Evolutionary conservation across 2,888 invertebrate species (phyloP), one percentile per base, ranked within the genome.

Genomic region (Apamea anceps): DNA sequence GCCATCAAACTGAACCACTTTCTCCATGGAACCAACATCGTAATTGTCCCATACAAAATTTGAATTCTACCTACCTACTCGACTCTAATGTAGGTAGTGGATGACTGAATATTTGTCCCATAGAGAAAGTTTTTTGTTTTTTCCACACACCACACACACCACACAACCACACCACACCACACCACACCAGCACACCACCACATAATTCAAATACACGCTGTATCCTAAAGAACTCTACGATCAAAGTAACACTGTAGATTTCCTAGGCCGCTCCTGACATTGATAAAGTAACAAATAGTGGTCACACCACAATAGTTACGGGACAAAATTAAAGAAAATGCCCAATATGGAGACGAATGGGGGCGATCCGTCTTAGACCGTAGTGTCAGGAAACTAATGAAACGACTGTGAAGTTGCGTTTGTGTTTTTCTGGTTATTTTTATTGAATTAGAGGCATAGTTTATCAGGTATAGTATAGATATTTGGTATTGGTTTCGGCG

Each of bases 251-350:
- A 37, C 60, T 77, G 45, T 77, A 63, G 65, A 73, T 87, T 85
- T 80, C 67, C 65, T 75, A 79, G 73, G 86, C 79, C 79, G 57
- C 54, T 13, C 18, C 25, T 84, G 87, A 86, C 88, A 60, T 84
- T 87, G 88, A 88, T 78, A 77, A 86, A 87, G 86, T 86, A 88
- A 88, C 80, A 83, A 83, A 88, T 74, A 76, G 77, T 79, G 72
- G 81, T 70, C 66, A 37, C 74, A 74, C 75, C 82, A 65, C 85
- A 83, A 80, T 76, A 83, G 85, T 82, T 74, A 80, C 76, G 76
- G 87, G 91, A 88, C 85, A 89, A 90, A 91, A 91, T 91, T 91
- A 90, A 87, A 87, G 88, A 89, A 91, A 88, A 86, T 82, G 82
- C 80, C 87, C 87, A 81, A 87, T 88, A 90, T 85, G 77, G 85